Base-by-base conservation (phyloP, 2,113 vertebrate species). In the Addax nasomaculatus region DNA sequence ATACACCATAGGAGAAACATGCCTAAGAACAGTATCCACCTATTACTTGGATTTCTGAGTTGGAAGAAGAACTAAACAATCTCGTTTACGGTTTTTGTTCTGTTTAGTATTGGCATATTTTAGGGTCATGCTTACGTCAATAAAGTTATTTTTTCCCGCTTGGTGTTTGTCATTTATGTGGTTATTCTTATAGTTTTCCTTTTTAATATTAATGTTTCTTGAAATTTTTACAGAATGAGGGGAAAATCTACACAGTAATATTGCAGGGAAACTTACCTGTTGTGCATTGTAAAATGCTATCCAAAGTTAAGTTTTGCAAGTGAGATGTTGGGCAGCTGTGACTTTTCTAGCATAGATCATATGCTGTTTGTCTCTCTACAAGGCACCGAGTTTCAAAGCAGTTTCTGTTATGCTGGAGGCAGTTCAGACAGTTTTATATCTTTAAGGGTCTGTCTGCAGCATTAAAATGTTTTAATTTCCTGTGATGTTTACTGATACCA, bases 401-500 rank as follows among this genome's bases (percentile, higher is more conserved):
- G 76, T 97, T 96, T 98, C 80, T 27, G 0, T 92, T 93, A 17
- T 83, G 64, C 95, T 97, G 83, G 76, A 96, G 86, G 91, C 64
- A 30, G 36, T 86, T 51, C 45, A 90, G 64, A 49, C 49, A 43
- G 51, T 62, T 98, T 97, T 95, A 79, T 93, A 43, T 55, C 39
- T 91, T 21, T 89, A 79, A 97, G 70, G 16, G 14, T 86, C 90
- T 97, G 14, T 86, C 90, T 97, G 5, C 30, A 95, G 93, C 96
- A 83, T 96, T 98, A 83, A 90, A 83, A 86, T 93, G 21, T 53
- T 97, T 97, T 97, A 86, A 97, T 98, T 98, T 90, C 47, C 36
- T 43, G 29, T 86, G 76, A 86, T 36, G 15, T 36, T 95, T 89
- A 51, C 60, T 47, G 81, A 53, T 67, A 87, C 9, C 73, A 49